These are phyloP conservation scores for Eupeodes luniger DNA, from an alignment of 2,888 invertebrate species.

Conservation along the genomic window DNA sequence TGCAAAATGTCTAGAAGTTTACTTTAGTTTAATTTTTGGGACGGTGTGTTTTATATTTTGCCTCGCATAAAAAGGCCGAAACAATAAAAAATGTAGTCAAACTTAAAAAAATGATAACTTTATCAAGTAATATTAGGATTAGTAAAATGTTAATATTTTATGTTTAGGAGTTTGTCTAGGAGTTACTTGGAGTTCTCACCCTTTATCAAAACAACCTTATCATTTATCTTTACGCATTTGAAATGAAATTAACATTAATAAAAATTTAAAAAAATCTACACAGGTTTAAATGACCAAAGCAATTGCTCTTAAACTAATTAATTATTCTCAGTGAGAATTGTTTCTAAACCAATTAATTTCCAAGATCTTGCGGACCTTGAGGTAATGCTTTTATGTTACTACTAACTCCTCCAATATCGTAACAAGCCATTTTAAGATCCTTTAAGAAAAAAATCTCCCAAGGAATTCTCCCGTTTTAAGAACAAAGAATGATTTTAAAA, in stretches of 20 bases:
- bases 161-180: too few relatives aligned
- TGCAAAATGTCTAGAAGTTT: neutral
- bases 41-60: slow-evolving; percentile 2
- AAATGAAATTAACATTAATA: too few relatives aligned
- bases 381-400: neutral
- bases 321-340: neutral
- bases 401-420: too few relatives aligned
- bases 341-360: neutral
- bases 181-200: too few relatives aligned
- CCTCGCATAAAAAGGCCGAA: neutral
- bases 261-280: too few relatives aligned
- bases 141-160: too few relatives aligned
- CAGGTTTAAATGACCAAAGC: neutral
- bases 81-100: neutral
- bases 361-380: neutral
- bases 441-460: too few relatives aligned
- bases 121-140: too few relatives aligned
- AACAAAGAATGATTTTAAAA: neutral
- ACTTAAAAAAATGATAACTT: neutral
- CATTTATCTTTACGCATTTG: too few relatives aligned
- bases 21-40: neutral
- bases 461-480: neutral
- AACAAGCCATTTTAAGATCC: too few relatives aligned
- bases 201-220: too few relatives aligned
- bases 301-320: neutral